phyloP scores from a whole-genome alignment of 2,113 vertebrate genomes.

The Oxyura jamaicensis region DNA sequence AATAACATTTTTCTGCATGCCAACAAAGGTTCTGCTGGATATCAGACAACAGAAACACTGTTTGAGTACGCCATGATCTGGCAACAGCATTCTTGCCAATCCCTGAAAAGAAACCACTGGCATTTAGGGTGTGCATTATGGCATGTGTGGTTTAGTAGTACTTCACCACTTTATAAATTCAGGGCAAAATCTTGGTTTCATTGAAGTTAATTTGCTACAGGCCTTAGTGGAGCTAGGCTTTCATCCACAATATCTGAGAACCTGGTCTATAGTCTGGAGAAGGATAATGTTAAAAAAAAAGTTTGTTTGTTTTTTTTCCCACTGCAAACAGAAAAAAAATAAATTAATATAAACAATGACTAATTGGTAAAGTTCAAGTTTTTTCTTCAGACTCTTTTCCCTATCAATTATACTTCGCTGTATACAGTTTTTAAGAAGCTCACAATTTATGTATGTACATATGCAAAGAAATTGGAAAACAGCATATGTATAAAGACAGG shows the following conservation, averaged over 20 bases:
- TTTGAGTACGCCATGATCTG: not conserved
- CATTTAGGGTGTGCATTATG: slow-evolving; percentile 11
- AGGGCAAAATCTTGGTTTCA: not conserved
- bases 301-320: not conserved
- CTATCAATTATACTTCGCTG: not conserved
- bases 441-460: not conserved
- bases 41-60: slow-evolving; percentile 8
- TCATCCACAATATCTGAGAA: not conserved
- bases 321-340: not conserved
- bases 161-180: not conserved
- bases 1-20: not conserved
- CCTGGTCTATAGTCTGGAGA: not conserved
- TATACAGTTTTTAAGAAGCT: not conserved
- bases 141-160: not conserved
- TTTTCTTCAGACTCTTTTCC: not conserved
- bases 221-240: not conserved
- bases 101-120: slow-evolving; percentile 29
- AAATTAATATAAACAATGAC: not conserved
- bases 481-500: not conserved
- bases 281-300: not conserved
- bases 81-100: not conserved
- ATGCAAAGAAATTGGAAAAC: not conserved
- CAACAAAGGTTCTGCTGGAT: not conserved
- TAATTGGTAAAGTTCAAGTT: not conserved
- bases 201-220: not conserved